Evolutionary conservation across 2,888 invertebrate genomes (phyloP).

Genomic region (Macrosiphum euphorbiae): DNA sequence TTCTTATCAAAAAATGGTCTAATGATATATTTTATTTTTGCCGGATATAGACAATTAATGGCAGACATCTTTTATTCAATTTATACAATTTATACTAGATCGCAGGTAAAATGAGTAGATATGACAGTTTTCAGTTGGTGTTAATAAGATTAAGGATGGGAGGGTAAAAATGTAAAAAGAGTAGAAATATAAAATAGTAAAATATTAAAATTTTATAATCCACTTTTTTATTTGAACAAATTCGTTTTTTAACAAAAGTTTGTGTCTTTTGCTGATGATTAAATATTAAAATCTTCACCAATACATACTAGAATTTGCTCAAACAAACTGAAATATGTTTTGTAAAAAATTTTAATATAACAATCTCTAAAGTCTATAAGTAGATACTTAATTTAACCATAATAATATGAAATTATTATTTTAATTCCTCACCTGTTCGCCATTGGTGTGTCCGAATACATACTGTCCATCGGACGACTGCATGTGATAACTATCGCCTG

Average conservation of each 20-base stretch:
- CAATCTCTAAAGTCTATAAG: not conserved
- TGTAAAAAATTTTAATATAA: not conserved
- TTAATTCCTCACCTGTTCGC: slow-evolving; percentile 13
- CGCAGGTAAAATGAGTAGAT: not conserved
- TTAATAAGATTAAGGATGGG: not conserved
- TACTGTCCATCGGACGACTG: slow-evolving; percentile 57
- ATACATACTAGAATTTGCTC: not conserved
- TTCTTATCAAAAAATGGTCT: not conserved
- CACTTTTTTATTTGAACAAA: not conserved
- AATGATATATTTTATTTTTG: not conserved
- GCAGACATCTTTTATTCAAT: not conserved
- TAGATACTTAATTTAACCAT: not conserved
- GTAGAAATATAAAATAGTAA: not conserved
- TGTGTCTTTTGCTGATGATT: not conserved
- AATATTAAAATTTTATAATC: not conserved
- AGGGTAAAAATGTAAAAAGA: too few relatives aligned
- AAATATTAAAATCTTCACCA: not conserved
- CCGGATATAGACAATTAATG: not conserved
- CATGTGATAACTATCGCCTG: slow-evolving; percentile 42
- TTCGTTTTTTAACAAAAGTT: not conserved
- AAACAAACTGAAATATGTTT: not conserved
- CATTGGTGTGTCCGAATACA: slow-evolving; percentile 38
- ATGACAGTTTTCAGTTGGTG: not conserved
- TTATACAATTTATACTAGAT: not conserved
- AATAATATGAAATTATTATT: not conserved